Evolutionary conservation across 2,888 invertebrate genomes (phyloP).

Genomic region (Reticulitermes lucifugus): DNA sequence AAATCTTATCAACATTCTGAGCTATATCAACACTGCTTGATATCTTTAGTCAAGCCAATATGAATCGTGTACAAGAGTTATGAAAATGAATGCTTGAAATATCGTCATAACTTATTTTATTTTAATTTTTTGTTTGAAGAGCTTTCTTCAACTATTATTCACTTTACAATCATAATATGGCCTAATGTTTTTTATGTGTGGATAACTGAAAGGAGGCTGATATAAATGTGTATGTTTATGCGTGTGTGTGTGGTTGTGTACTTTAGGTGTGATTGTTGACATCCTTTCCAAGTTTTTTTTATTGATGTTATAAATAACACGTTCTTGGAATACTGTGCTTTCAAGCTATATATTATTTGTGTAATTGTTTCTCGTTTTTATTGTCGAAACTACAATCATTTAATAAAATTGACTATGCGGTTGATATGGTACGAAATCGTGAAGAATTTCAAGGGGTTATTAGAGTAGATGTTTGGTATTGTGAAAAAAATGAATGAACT

Average conservation of each 20-base stretch:
- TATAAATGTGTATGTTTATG: background rate
- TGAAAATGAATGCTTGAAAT: no score
- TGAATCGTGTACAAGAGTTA: no score
- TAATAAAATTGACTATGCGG: background rate
- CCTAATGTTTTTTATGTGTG: slow-evolving; percentile 29
- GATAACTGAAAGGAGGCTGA: background rate
- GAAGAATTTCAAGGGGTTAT: no score
- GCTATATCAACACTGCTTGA: no score
- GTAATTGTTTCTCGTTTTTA: background rate
- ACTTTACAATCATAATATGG: slow-evolving; percentile 39
- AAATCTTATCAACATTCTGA: no score
- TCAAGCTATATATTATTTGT: background rate
- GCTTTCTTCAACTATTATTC: background rate
- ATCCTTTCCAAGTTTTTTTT: background rate
- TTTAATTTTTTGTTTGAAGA: background rate
- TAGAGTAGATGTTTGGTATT: no score
- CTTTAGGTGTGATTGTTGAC: background rate
- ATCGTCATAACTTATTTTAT: no score
- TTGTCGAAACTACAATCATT: background rate
- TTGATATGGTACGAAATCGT: no score
- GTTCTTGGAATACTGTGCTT: background rate
- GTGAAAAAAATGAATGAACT: no score
- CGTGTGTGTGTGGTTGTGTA: background rate
- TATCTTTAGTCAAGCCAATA: no score
- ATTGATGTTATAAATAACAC: background rate